phyloP scores from a whole-genome alignment of 2,888 invertebrate species.

The Ernsta delagoae region DNA sequence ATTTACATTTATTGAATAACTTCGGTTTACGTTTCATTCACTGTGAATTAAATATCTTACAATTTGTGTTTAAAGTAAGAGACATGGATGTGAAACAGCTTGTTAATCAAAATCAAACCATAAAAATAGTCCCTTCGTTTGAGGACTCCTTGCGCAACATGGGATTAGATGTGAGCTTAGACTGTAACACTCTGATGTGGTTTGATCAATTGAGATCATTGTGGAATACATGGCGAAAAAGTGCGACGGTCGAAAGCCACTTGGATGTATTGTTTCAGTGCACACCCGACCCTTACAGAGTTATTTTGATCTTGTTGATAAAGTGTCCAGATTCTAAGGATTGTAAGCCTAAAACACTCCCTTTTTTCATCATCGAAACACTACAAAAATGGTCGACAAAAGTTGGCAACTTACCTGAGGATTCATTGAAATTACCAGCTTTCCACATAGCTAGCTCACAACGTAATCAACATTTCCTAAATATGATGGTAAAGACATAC shows the following conservation, averaged over 20 bases:
- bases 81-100: conserved; percentile 60
- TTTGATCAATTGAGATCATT: conserved; percentile 69
- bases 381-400: conserved; percentile 80
- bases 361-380: conserved; percentile 86
- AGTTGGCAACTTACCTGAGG: conserved; percentile 65
- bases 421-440: conserved; percentile 87
- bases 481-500: conserved; percentile 87
- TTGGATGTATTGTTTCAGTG: conserved; percentile 77
- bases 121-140: conserved; percentile 77
- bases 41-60: too few species aligned
- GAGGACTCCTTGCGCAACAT: conserved; percentile 68
- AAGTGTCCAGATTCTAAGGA: conserved; percentile 87
- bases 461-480: conserved; percentile 86
- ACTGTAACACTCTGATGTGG: conserved; percentile 66
- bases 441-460: conserved; percentile 89
- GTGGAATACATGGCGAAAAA: conserved; percentile 84
- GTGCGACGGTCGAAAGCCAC: conserved; percentile 75
- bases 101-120: conserved; percentile 66
- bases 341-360: conserved; percentile 86
- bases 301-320: conserved; percentile 84
- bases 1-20: too few species aligned
- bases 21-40: too few species aligned
- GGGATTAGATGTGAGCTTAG: conserved; percentile 74
- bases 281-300: conserved; percentile 85
- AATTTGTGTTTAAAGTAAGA: neutral